Percentiles rank a stretch among this genome's conserved stretches.
Evolutionary conservation across 2,113 vertebrate genomes (phyloP).

Genomic region (Corydoras sp.): DNA sequence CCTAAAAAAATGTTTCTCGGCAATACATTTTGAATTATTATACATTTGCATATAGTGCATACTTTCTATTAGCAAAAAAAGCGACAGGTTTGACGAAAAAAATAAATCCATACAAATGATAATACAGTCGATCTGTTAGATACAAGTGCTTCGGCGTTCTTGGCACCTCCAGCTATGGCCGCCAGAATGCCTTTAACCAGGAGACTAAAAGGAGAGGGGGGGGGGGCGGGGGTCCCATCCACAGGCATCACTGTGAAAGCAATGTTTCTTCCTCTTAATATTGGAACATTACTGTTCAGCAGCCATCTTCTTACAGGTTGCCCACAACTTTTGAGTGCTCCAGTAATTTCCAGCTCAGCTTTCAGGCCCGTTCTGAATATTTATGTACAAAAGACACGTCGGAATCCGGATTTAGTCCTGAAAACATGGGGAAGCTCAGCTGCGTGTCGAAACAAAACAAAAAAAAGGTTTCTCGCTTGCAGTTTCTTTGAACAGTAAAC

Average conservation of each 20-base stretch:
- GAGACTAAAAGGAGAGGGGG: constrained; percentile 44
- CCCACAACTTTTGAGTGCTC: constrained; percentile 9
- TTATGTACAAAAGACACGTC: constrained; percentile 40
- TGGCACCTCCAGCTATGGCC: constrained; percentile 57
- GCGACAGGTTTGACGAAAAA: constrained; percentile 14
- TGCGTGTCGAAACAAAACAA: constrained; percentile 6
- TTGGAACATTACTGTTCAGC: too few relatives aligned
- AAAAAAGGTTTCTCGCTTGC: neutral
- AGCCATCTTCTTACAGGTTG: constrained; percentile 52
- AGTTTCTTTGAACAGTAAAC: neutral
- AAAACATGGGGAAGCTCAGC: neutral
- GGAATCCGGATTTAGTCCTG: constrained; percentile 12
- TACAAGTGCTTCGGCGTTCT: constrained; percentile 66
- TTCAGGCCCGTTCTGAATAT: constrained; percentile 22
- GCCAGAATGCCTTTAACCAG: constrained; percentile 53
- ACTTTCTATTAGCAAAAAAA: constrained; percentile 33
- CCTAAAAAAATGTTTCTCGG: constrained; percentile 32
- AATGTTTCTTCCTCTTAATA: neutral
- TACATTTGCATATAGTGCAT: constrained; percentile 54
- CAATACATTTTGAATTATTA: constrained; percentile 47
- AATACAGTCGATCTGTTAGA: constrained; percentile 51
- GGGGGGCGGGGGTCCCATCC: constrained; percentile 7
- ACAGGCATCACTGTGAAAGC: neutral
- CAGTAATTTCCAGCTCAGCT: constrained; percentile 46
- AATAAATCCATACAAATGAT: constrained; percentile 50